Evolutionary conservation across 2,888 invertebrate genomes (phyloP).

Genomic region (Latrodectus elegans): DNA sequence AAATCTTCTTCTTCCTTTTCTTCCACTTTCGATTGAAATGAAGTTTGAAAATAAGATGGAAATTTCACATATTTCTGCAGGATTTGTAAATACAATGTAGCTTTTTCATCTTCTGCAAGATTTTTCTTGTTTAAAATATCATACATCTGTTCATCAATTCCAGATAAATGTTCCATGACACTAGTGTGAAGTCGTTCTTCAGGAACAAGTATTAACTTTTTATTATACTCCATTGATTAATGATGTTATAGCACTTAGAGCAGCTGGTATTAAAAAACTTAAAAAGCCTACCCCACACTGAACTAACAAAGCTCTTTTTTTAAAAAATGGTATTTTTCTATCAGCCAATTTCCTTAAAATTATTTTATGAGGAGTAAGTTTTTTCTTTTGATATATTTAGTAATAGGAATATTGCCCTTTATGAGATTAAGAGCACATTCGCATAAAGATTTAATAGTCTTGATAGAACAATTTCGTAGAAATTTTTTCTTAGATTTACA

Average conservation of each 20-base stretch:
- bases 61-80: slow-evolving; percentile 7
- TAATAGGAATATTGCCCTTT: slow-evolving; percentile 18
- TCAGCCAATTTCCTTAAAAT: slow-evolving; percentile 18
- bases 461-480: slow-evolving; percentile 8
- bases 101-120: neutral
- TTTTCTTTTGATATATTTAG: neutral
- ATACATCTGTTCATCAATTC: neutral
- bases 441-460: slow-evolving; percentile 22
- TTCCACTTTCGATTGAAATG: too few relatives aligned
- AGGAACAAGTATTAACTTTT: slow-evolving; percentile 1
- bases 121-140: neutral
- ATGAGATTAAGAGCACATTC: slow-evolving; percentile 45
- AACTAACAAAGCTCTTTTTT: slow-evolving; percentile 30
- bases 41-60: neutral
- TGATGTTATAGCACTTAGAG: neutral
- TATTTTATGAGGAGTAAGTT: slow-evolving; percentile 16
- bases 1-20: neutral
- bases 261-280: slow-evolving; percentile 27
- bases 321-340: slow-evolving; percentile 17
- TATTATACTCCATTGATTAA: slow-evolving; percentile 24
- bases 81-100: neutral
- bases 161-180: neutral
- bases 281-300: slow-evolving; percentile 31
- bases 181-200: neutral
- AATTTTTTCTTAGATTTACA: neutral